These are phyloP conservation scores for Drosophila nikananu DNA, from an alignment of 1,140 invertebrate genomes.

Conservation along the genomic window DNA sequence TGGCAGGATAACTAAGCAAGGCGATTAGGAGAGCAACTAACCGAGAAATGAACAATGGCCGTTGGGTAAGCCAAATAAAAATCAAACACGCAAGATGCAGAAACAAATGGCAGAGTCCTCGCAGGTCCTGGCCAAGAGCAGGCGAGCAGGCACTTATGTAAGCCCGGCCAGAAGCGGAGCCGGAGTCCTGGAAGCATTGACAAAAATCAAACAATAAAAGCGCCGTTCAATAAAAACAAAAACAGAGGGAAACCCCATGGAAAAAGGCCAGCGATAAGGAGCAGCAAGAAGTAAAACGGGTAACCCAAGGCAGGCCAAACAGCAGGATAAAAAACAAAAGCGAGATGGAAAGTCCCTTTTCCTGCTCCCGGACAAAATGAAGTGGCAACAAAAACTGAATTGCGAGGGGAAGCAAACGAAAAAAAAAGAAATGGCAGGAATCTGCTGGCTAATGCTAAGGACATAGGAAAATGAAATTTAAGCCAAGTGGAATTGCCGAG, in stretches of 20 bases:
- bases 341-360: conserved; percentile 30
- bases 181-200: conserved; percentile 57
- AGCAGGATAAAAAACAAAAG: conserved; percentile 64
- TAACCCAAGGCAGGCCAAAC: conserved; percentile 39
- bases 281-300: conserved; percentile 13
- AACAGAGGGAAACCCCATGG: conserved; percentile 7
- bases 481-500: conserved; percentile 46
- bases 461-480: conserved; percentile 64
- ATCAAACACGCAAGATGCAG: conserved; percentile 71
- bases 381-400: conserved; percentile 63
- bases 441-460: conserved; percentile 69
- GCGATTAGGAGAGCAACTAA: conserved; percentile 78
- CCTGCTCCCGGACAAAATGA: conserved; percentile 56
- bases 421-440: conserved; percentile 26
- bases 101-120: conserved; percentile 58
- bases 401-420: neutral
- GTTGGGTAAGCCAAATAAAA: conserved; percentile 63
- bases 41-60: conserved; percentile 76
- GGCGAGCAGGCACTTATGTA: conserved; percentile 68
- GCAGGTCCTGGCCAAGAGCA: neutral
- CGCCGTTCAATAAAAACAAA: conserved; percentile 73
- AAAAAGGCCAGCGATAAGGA: conserved; percentile 31
- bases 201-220: conserved; percentile 79
- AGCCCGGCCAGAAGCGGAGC: conserved; percentile 42
- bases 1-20: conserved; percentile 49